Conservation (phyloP, 2,113 vertebrate species). For the Sinosuthora webbiana region DNA sequence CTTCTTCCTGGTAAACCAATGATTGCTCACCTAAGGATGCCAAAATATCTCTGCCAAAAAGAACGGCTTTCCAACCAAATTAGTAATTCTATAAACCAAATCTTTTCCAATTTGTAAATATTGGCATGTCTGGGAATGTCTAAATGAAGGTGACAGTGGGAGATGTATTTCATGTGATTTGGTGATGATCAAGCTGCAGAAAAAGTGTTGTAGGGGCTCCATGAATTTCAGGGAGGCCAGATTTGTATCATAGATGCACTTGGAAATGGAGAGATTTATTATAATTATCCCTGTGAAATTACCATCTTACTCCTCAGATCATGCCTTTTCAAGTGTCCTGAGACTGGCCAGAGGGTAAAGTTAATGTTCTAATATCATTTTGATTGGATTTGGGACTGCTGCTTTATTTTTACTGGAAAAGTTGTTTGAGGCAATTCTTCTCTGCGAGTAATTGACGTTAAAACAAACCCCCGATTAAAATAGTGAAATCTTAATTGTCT, state of each 20-base stretch:
- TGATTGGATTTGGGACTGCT: background rate
- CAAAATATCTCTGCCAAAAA: background rate
- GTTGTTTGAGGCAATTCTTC: background rate
- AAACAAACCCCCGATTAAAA: background rate
- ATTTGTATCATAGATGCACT: background rate
- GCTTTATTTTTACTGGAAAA: background rate
- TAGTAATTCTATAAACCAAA: background rate
- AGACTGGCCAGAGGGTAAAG: background rate
- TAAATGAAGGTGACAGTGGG: background rate
- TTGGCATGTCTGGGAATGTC: background rate
- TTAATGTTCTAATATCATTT: background rate
- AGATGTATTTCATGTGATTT: background rate
- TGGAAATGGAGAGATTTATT: background rate
- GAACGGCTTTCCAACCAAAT: background rate
- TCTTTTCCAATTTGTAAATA: slow-evolving; percentile 11
- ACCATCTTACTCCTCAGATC: background rate
- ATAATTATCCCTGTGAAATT: background rate
- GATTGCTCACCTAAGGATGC: background rate
- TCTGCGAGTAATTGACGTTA: background rate
- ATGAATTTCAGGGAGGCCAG: background rate
- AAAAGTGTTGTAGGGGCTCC: background rate
- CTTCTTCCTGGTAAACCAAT: slow-evolving; percentile 1
- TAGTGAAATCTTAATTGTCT: background rate
- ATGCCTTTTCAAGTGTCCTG: background rate
- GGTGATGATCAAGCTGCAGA: background rate